Evolutionary conservation across 2,888 invertebrate species (phyloP), one percentile per base, ranked within the genome.

Genomic region (Pollenia griseotomentosa): DNA sequence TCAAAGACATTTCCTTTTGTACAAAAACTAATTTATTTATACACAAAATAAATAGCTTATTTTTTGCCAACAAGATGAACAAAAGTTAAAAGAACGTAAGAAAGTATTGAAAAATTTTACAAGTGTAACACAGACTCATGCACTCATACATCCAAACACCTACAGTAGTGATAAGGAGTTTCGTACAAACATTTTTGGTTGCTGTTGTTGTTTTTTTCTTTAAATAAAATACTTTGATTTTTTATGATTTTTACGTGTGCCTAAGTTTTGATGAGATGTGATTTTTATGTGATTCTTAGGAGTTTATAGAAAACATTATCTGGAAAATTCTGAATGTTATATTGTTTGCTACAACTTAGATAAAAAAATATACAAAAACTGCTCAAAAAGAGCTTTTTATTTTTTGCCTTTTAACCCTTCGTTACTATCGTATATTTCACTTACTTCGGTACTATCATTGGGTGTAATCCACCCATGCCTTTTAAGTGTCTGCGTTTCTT

Each of bases 201-300:
- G 46, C n/a, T 81, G 53, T 73, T 65, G 5, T 51, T 33, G 5
- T 33, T 6, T 33, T 33, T 33, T 33, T 33, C 0, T 33, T 80
- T 77, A 65, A 84, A 70, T 84, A 78, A 55, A 80, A 68, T 53
- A 74, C 65, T 85, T 83, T 87, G 88, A 88, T n/a, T 88, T 88
- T 88, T 87, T 88, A 88, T 87, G 87, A 70, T 66, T 51, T 85
- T 85, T 88, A 88, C 88, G 88, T 88, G 88, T 81, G 87, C 75
- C 81, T 63, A 84, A 84, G 74, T 82, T 78, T 78, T 57, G 78
- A 87, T 81, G 84, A 74, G 8, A 33, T 33, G 33, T 33, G 2
- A 33, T 33, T 33, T 33, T 33, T 33, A 33, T 33, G 33, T 33
- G 33, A 33, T 33, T 33, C 1, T 33, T 33, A 6, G 4, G 33